Base-by-base conservation (phyloP, 2,888 invertebrate genomes). In the Apantesis nais region DNA sequence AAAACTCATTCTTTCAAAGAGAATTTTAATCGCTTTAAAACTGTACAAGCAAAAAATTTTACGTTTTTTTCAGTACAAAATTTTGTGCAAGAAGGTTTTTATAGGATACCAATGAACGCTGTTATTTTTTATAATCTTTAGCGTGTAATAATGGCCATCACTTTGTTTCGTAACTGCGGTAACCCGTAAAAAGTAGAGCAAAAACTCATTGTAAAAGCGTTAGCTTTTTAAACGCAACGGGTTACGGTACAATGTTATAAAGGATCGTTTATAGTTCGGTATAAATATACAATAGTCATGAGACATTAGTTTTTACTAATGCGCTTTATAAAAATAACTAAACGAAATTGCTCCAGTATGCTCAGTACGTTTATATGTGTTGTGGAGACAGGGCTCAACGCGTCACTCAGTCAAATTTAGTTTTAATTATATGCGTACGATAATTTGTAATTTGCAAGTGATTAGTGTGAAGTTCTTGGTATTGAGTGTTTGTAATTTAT, bases 151-250 rank as follows among this genome's bases (percentile, higher is more conserved):
- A 91, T 86, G 85, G 86, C 81, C 85, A 82, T 78, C 83, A 87
- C 87, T 84, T 90, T 94, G 93, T 94, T 93, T 88, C 81, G 82
- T 86, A 87, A 90, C 89, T 93, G 94, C 84, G 94, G 94, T 93
- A 79, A 85, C 81, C 77, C 74, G 83, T 86, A 92, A 94, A 93
- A 94, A 94, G 78, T 92, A 80, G 91, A 92, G 93, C 92, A 94
- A 93, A 93, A 94, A 92, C 83, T 52, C 80, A 78, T 82, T 85
- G 86, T 87, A 87, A 90, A 88, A 87, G 82, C 82, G 78, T 79
- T 78, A 80, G 80, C 82, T 88, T 90, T 86, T 86, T 85, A 84
- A 81, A 78, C 63, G 75, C 75, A 90, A 93, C 92, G 93, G 93
- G 92, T 92, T 92, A 86, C 75, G 72, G 75, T 82, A 89, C 87